These are phyloP conservation scores for Lycaon pictus DNA, from an alignment of 2,113 vertebrate species.

Conservation along the genomic window DNA sequence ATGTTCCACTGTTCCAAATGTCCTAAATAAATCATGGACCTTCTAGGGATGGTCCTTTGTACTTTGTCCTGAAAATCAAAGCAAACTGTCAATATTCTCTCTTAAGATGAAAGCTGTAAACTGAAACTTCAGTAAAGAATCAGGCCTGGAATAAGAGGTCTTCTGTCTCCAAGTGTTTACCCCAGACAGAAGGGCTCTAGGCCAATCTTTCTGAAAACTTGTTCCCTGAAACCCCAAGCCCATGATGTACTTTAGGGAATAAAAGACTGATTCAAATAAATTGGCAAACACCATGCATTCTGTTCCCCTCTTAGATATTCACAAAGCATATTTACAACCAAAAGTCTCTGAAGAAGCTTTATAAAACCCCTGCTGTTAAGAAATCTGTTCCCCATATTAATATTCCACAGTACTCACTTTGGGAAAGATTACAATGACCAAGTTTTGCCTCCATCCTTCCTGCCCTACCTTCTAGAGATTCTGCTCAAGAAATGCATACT, in stretches of 20 bases:
- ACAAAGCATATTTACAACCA: background rate
- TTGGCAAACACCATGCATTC: background rate
- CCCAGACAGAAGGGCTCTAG: background rate
- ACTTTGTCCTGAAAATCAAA: constrained; percentile 57
- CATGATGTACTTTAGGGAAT: background rate
- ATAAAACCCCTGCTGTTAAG: background rate
- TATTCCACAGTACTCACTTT: background rate
- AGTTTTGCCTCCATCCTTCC: background rate
- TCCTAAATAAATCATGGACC: constrained; percentile 76
- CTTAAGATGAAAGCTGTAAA: constrained; percentile 14
- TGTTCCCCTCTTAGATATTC: background rate
- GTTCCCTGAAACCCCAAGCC: background rate
- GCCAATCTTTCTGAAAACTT: background rate
- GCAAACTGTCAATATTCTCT: constrained; percentile 24
- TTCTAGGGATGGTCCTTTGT: constrained; percentile 62
- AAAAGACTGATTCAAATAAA: background rate
- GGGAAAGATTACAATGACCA: background rate
- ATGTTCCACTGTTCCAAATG: constrained; percentile 51
- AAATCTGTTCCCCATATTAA: constrained; percentile 31
- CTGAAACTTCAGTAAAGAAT: background rate
- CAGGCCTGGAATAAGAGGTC: background rate
- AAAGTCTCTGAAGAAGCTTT: constrained; percentile 39
- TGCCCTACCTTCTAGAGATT: background rate
- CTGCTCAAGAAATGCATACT: background rate
- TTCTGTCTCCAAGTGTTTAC: background rate